phyloP scores from a whole-genome alignment of 2,888 invertebrate species.

The Holacanthella duospinosa region DNA sequence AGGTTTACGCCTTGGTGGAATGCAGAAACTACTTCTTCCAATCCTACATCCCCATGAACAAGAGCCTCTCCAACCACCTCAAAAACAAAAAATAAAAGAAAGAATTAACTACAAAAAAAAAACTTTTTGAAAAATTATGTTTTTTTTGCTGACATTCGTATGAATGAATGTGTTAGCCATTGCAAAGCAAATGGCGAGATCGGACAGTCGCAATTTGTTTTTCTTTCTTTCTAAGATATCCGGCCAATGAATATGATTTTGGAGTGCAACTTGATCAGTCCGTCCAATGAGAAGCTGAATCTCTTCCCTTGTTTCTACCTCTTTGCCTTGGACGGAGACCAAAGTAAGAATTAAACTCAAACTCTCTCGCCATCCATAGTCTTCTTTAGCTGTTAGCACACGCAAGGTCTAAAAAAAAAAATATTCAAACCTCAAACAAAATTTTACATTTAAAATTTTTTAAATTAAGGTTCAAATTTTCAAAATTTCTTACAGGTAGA shows the following conservation, averaged over 20 bases:
- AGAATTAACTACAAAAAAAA: too few relatives aligned
- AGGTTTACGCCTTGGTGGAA: constrained; percentile 36
- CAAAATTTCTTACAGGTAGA: constrained; percentile 21
- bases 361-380: constrained; percentile 24
- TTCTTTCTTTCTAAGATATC: constrained; percentile 8
- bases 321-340: constrained; percentile 30
- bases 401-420: constrained; percentile 6
- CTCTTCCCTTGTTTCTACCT: constrained; percentile 20
- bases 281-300: too few relatives aligned
- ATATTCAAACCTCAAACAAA: not conserved
- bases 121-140: too few relatives aligned
- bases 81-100: too few relatives aligned
- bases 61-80: constrained; percentile 11
- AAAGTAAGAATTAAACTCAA: constrained; percentile 29
- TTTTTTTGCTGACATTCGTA: too few relatives aligned
- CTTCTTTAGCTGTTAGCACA: constrained; percentile 9
- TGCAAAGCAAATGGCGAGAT: constrained; percentile 30
- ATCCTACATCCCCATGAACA: constrained; percentile 12
- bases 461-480: too few relatives aligned
- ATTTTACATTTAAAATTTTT: not conserved
- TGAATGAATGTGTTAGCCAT: constrained; percentile 23
- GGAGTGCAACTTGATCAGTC: too few relatives aligned
- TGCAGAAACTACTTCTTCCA: constrained; percentile 32
- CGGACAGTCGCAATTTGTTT: constrained; percentile 23
- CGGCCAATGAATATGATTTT: too few relatives aligned